Percentiles rank a stretch among this genome's conserved stretches.
Evolutionary conservation across 2,113 vertebrate genomes (phyloP).

Genomic region (Psammodynastes pulverulentus): DNA sequence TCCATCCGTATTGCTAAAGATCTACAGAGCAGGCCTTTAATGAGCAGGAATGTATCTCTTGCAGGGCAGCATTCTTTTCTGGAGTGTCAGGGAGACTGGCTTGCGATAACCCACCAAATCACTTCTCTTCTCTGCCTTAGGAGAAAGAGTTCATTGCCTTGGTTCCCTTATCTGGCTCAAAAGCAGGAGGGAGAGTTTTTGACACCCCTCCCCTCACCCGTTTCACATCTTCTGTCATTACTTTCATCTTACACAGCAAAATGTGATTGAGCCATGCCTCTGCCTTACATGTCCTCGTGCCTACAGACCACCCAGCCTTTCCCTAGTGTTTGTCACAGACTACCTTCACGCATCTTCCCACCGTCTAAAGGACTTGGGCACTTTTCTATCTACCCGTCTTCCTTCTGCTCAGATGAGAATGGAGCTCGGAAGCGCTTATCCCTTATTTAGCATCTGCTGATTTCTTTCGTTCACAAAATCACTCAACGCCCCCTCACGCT

Average conservation of each 20-base stretch:
- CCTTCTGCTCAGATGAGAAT: conserved; percentile 29
- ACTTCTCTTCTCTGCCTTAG: background rate
- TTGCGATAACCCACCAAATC: background rate
- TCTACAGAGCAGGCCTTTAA: conserved; percentile 17
- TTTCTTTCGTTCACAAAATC: conserved; percentile 7
- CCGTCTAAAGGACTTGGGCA: background rate
- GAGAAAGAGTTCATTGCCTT: conserved; percentile 39
- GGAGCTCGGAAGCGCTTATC: background rate
- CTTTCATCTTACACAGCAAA: conserved; percentile 17
- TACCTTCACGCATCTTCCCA: background rate
- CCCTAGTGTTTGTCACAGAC: background rate
- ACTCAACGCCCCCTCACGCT: background rate
- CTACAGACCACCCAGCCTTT: conserved; percentile 1
- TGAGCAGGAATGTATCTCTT: conserved; percentile 27
- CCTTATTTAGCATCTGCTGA: background rate
- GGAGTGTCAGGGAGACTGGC: conserved; percentile 4
- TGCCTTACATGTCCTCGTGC: background rate
- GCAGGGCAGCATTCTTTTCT: background rate
- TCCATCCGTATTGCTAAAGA: conserved; percentile 24
- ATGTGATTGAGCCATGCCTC: background rate
- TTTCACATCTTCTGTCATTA: conserved; percentile 27
- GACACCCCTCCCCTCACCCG: background rate
- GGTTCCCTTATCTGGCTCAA: conserved; percentile 18
- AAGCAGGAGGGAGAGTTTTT: conserved; percentile 4
- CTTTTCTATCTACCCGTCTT: background rate